phyloP scores from a whole-genome alignment of 2,888 invertebrate species.

The Plutella xylostella region DNA sequence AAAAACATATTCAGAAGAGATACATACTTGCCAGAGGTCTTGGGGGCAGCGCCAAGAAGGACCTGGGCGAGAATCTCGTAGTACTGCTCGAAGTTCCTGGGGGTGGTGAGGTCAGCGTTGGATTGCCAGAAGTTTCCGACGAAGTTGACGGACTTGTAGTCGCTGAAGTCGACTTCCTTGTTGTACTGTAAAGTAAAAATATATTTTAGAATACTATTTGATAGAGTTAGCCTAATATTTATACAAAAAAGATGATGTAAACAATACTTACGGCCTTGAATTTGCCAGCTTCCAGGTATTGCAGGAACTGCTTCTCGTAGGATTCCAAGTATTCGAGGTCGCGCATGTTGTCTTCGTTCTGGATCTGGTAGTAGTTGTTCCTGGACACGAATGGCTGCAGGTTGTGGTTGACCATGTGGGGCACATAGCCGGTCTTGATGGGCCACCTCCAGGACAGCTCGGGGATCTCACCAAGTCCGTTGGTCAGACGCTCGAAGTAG shows the following conservation, averaged over 20 bases:
- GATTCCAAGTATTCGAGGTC: slow-evolving; percentile 65
- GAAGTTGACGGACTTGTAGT: slow-evolving; percentile 59
- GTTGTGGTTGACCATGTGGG: slow-evolving; percentile 35
- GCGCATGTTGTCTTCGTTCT: slow-evolving; percentile 55
- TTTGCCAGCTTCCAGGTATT: slow-evolving; percentile 62
- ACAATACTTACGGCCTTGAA: slow-evolving; percentile 69
- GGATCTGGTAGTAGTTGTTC: slow-evolving; percentile 71
- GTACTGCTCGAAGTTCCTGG: slow-evolving; percentile 56
- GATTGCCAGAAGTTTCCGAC: slow-evolving; percentile 70
- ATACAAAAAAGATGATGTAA: background rate
- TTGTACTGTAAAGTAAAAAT: slow-evolving; percentile 33
- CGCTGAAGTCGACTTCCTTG: slow-evolving; percentile 38
- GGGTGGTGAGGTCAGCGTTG: slow-evolving; percentile 53
- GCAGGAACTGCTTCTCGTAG: slow-evolving; percentile 68
- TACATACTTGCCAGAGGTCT: slow-evolving; percentile 33
- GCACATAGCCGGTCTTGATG: slow-evolving; percentile 68
- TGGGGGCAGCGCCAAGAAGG: slow-evolving; percentile 38
- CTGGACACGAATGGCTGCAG: slow-evolving; percentile 71
- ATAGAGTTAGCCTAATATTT: background rate
- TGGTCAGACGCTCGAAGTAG: slow-evolving; percentile 74
- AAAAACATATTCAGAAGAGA: too few relatives aligned
- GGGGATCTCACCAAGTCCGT: slow-evolving; percentile 66
- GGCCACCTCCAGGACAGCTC: slow-evolving; percentile 66
- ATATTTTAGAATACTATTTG: background rate
- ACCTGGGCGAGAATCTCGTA: slow-evolving; percentile 68